A percentile compares a stretch with the other conserved stretches of the same genome.
Conservation (phyloP, 2,797 vertebrate genomes). For the Acanthornis magna region DNA sequence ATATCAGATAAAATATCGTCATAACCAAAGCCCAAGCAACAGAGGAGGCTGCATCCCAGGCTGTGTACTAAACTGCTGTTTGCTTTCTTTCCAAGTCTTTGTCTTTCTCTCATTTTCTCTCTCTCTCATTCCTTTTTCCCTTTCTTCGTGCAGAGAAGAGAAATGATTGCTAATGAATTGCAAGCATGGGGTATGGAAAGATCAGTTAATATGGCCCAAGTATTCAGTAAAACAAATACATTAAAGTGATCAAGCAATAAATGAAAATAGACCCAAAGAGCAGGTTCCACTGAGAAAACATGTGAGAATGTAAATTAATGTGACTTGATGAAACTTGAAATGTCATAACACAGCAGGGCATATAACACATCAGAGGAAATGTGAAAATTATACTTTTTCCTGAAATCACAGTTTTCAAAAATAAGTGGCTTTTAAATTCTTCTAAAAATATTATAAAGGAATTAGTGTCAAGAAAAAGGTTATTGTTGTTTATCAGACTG, state of each 20-base stretch:
- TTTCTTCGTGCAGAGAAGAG: slow-evolving; percentile 45
- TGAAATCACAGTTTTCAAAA: slow-evolving; percentile 46
- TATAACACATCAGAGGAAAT: slow-evolving; percentile 64
- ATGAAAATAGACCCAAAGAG: slow-evolving; percentile 53
- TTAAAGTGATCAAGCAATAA: slow-evolving; percentile 50
- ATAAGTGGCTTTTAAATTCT: slow-evolving; percentile 67
- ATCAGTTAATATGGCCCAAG: slow-evolving; percentile 32
- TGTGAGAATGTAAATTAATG: slow-evolving; percentile 42
- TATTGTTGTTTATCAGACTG: slow-evolving; percentile 62
- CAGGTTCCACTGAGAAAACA: slow-evolving; percentile 59
- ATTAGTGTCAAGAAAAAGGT: slow-evolving; percentile 63
- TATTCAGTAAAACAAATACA: slow-evolving; percentile 23
- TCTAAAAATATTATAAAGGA: slow-evolving; percentile 66
- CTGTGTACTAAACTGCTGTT: not conserved
- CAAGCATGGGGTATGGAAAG: slow-evolving; percentile 42
- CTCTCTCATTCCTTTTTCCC: not conserved
- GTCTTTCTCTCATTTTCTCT: slow-evolving; percentile 15
- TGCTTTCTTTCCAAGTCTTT: not conserved
- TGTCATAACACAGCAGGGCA: slow-evolving; percentile 70
- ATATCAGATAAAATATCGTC: not conserved
- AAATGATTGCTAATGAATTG: slow-evolving; percentile 60
- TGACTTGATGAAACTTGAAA: slow-evolving; percentile 58
- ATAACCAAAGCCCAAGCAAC: not conserved
- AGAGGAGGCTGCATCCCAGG: not conserved
- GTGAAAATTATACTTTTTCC: slow-evolving; percentile 72